Base-by-base conservation (phyloP, 2,888 invertebrate species). In the Leptodirus hochenwartii region DNA sequence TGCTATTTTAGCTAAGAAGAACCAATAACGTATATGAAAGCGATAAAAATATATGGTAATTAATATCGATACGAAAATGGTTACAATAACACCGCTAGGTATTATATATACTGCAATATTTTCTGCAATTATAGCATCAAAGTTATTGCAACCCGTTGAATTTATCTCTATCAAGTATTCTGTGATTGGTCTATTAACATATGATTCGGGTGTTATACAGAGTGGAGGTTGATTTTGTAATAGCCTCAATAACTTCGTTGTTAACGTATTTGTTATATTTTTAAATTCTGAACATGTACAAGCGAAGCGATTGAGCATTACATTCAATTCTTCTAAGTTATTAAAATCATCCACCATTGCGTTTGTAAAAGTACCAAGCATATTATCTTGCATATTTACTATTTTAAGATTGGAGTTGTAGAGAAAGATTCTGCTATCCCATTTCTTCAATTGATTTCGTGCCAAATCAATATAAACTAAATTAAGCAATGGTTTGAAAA, bases 321-420 rank as follows among this genome's bases (percentile, higher is more conserved):
- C 36, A 34, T 65, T 56, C 14, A 69, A 50, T 25, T 51, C 44
- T 2, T 54, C 40, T 6, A 67, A 44, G 36, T 54, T 58, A 17
- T 48, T 47, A 17, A 68, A 59, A 43, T 69, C 69, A 40, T 60
- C 48, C 28, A 68, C 50, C 68, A 69, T 68, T n/a, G 58, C 58
- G 5, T 56, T 35, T 8, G 62, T 63, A 15, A 69, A 56, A 39
- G 61, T 59, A 12, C 61, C 56, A 33, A 69, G 54, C 48, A 65
- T 66, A 41, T 69, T 69, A 29, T 62, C 56, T 5, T 50, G 54
- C 10, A 64, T 41, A 25, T 53, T 50, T 3, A 68, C 32, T 17
- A 44, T 51, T 9, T 41, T 41, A 3, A 67, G 53, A 8, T 50
- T 51, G 1, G 53, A 48, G 24, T 63, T 63, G 1, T 58, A 49